Conservation (phyloP, 2,888 invertebrate species). For the Drosophila lacicola region DNA sequence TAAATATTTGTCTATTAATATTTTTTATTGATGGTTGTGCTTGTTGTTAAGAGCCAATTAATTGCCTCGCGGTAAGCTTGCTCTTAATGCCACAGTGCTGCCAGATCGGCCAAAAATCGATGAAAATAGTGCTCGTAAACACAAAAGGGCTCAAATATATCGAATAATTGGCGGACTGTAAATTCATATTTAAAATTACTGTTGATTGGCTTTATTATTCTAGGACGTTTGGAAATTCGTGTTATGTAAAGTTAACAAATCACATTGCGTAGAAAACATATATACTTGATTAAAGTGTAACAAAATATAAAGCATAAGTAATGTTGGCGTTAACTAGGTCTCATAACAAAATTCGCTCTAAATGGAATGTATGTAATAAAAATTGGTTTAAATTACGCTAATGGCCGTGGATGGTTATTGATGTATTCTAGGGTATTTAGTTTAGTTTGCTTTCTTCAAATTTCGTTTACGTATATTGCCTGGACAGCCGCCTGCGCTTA, state of each 20-base stretch:
- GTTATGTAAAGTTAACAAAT: constrained; percentile 68
- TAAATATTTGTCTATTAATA: neutral
- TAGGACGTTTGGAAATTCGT: constrained; percentile 80
- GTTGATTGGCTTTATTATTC: constrained; percentile 78
- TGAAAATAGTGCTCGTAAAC: constrained; percentile 8
- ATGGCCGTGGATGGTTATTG: constrained; percentile 36
- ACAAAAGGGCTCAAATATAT: neutral
- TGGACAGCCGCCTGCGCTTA: constrained; percentile 84
- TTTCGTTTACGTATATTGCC: constrained; percentile 84
- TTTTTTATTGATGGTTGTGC: neutral
- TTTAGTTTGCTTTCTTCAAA: constrained; percentile 68
- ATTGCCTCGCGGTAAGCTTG: constrained; percentile 15
- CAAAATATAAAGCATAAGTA: constrained; percentile 55
- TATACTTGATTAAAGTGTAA: constrained; percentile 46
- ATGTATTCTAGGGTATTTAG: constrained; percentile 21
- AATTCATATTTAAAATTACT: constrained; percentile 3
- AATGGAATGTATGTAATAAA: constrained; percentile 50
- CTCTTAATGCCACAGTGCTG: constrained; percentile 21
- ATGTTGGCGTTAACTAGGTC: constrained; percentile 38
- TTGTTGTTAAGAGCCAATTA: constrained; percentile 30
- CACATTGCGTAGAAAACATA: constrained; percentile 75
- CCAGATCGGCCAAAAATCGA: constrained; percentile 21
- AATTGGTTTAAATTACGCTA: constrained; percentile 58
- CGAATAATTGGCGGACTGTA: constrained; percentile 1
- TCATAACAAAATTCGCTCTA: constrained; percentile 68